Evolutionary conservation across 2,797 vertebrate species (phyloP), one percentile per base, ranked within the genome.

Genomic region (Gouania willdenowi): DNA sequence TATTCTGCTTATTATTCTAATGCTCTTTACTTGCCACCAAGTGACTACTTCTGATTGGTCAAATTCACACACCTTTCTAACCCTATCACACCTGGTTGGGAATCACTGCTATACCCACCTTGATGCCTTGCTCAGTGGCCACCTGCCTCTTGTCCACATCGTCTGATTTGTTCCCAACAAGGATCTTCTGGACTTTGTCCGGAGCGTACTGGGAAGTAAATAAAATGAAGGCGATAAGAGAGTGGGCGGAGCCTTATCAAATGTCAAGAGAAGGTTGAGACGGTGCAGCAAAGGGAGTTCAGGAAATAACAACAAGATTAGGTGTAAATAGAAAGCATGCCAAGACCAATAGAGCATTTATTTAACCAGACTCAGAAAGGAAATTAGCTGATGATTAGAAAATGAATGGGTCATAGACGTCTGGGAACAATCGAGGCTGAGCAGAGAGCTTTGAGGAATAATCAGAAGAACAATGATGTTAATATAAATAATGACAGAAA

Each of bases 71-170:
- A n/a, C n/a, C n/a, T n/a, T n/a, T n/a, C n/a, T n/a, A n/a, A n/a
- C n/a, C n/a, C n/a, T n/a, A n/a, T n/a, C 13, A 14, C 13, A 14
- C 3, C 2, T 14, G 13, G 13, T 14, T 14, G 13, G 13, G 13
- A 14, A 14, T 14, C 13, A 3, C 13, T 14, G 13, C 14, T 13
- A 14, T 14, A 61, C 85, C 59, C 71, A 97, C 95, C 93, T 97
- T 94, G 76, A 91, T 68, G 4, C 95, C 95, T 81, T 97, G 94
- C 66, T 93, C 92, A 40, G 81, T 92, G 65, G 93, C 91, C 82
- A 98, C 95, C 85, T 98, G 95, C 81, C 95, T 92, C 78, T 93
- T 96, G 80, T 93, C 88, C 54, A 90, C 92, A 42, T 97, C 94
- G 2, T 98, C 95, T 0, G 93, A 93, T 69, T 98, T 98, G 69